phyloP scores from a whole-genome alignment of 2,113 vertebrate species.

The Typhlomys cinereus region DNA sequence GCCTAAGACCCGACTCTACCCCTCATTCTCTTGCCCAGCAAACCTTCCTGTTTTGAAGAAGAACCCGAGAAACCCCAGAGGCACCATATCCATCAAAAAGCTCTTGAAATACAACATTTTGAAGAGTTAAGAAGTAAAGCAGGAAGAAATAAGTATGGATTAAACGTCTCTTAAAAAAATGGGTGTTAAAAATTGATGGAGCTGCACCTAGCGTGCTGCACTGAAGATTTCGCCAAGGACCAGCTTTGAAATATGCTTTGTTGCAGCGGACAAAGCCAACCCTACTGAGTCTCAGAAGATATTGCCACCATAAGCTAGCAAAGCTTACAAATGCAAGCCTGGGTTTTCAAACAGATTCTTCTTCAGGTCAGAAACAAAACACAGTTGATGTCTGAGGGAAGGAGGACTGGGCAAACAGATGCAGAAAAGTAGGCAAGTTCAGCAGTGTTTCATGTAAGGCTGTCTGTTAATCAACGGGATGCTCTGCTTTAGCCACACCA shows the following conservation, averaged over 20 bases:
- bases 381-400: slow-evolving; percentile 27
- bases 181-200: slow-evolving; percentile 80
- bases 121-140: slow-evolving; percentile 79
- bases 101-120: slow-evolving; percentile 78
- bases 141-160: slow-evolving; percentile 81
- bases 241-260: slow-evolving; percentile 78
- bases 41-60: slow-evolving; percentile 72
- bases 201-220: slow-evolving; percentile 68
- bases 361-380: slow-evolving; percentile 65
- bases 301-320: slow-evolving; percentile 68
- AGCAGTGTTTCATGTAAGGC: no score
- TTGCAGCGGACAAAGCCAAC: slow-evolving; percentile 79
- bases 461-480: no score
- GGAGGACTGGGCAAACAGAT: slow-evolving; percentile 43
- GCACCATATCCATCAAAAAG: slow-evolving; percentile 72
- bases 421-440: not conserved
- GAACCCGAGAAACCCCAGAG: slow-evolving; percentile 50
- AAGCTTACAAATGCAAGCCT: slow-evolving; percentile 69
- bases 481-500: no score
- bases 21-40: slow-evolving; percentile 34
- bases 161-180: slow-evolving; percentile 80
- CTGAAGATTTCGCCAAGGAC: slow-evolving; percentile 65
- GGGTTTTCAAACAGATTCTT: slow-evolving; percentile 72
- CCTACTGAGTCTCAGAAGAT: slow-evolving; percentile 74
- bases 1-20: slow-evolving; percentile 45